Evolutionary conservation across 2,113 vertebrate species (phyloP).

Genomic region (Clarias batrachus): DNA sequence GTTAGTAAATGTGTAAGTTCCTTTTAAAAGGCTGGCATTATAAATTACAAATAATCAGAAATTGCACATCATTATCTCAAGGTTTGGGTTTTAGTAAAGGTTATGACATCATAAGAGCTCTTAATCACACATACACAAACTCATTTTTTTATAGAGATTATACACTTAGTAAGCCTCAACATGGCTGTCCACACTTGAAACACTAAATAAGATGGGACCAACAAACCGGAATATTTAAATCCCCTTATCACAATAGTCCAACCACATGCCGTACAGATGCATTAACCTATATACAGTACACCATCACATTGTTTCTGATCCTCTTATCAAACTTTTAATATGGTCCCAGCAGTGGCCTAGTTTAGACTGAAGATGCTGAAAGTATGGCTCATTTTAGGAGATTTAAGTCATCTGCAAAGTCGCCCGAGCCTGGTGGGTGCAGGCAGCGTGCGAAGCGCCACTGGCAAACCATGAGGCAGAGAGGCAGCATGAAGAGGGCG

Average conservation of each 20-base stretch:
- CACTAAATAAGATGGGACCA: constrained; percentile 19
- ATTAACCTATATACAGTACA: constrained; percentile 30
- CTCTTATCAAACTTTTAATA: neutral
- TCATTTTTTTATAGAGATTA: constrained; percentile 23
- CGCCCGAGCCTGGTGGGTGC: constrained; percentile 79
- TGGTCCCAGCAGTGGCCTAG: neutral
- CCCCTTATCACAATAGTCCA: constrained; percentile 9
- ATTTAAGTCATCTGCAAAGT: constrained; percentile 95
- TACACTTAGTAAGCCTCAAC: constrained; percentile 13
- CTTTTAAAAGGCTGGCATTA: constrained; percentile 41
- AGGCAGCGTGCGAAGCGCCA: constrained; percentile 94
- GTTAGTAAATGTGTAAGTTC: constrained; percentile 39
- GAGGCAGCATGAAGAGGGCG: constrained; percentile 96
- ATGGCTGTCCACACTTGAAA: constrained; percentile 17
- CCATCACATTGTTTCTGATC: neutral
- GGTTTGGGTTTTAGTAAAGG: constrained; percentile 35
- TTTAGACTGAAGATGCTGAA: neutral
- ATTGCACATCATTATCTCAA: constrained; percentile 33
- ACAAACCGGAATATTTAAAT: neutral
- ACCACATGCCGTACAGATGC: neutral
- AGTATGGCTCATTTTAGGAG: constrained; percentile 82
- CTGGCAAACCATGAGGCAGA: constrained; percentile 98
- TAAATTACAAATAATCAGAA: constrained; percentile 36
- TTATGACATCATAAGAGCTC: constrained; percentile 41
- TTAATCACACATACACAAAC: constrained; percentile 20